These are phyloP conservation scores for Hypomecis atomaria DNA, from an alignment of 2,888 invertebrate genomes.

Conservation along the genomic window DNA sequence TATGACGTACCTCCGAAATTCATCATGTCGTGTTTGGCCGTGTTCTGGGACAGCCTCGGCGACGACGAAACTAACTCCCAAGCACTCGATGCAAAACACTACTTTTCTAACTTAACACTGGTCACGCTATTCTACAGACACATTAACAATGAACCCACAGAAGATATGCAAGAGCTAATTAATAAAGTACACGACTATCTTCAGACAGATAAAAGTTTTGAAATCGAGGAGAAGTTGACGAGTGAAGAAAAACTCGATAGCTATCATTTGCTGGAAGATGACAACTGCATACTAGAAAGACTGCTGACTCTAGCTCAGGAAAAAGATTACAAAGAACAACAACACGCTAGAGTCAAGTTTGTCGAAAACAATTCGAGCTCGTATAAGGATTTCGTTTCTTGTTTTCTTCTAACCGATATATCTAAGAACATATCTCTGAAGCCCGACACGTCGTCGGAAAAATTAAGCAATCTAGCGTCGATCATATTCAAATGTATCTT, in stretches of 20 bases:
- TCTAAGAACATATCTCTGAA: slow-evolving; percentile 59
- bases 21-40: slow-evolving; percentile 77
- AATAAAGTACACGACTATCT: slow-evolving; percentile 56
- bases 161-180: slow-evolving; percentile 64
- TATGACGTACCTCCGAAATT: slow-evolving; percentile 86
- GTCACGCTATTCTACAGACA: slow-evolving; percentile 68
- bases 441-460: slow-evolving; percentile 61
- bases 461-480: slow-evolving; percentile 64
- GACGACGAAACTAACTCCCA: slow-evolving; percentile 51
- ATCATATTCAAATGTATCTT: slow-evolving; percentile 78
- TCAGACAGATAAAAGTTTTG: slow-evolving; percentile 48
- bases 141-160: slow-evolving; percentile 63
- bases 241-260: slow-evolving; percentile 43
- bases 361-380: slow-evolving; percentile 76
- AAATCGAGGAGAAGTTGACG: slow-evolving; percentile 44
- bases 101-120: slow-evolving; percentile 66
- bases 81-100: slow-evolving; percentile 59
- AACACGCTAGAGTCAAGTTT: slow-evolving; percentile 84
- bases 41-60: slow-evolving; percentile 74
- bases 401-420: slow-evolving; percentile 79
- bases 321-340: slow-evolving; percentile 69
- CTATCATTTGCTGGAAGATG: slow-evolving; percentile 79
- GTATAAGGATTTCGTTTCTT: slow-evolving; percentile 82
- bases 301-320: slow-evolving; percentile 85
- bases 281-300: slow-evolving; percentile 86